These are phyloP conservation scores for Melanocharis versteri DNA, from an alignment of 2,113 vertebrate species.

Conservation along the genomic window DNA sequence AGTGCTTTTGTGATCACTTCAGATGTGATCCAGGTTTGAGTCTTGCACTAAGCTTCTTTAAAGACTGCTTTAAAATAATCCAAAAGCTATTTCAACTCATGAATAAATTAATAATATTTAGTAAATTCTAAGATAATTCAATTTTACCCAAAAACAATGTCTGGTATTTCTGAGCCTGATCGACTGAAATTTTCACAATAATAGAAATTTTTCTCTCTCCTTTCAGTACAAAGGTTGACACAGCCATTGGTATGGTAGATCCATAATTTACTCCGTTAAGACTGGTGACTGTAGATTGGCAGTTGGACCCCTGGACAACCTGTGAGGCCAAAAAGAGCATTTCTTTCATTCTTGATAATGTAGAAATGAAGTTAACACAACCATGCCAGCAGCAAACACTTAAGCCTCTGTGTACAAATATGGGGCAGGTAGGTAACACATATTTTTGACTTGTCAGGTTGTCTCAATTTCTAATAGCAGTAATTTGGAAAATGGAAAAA, in stretches of 20 bases:
- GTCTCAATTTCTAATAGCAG: neutral
- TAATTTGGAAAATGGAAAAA: conserved; percentile 28
- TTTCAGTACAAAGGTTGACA: neutral
- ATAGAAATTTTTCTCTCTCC: neutral
- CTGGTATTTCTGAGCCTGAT: neutral
- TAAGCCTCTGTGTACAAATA: neutral
- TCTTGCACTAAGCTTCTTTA: neutral
- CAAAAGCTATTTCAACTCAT: neutral
- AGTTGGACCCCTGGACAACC: neutral
- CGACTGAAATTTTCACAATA: neutral
- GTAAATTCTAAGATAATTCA: neutral
- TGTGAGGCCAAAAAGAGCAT: neutral
- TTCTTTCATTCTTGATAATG: neutral
- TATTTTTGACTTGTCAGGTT: conserved; percentile 5
- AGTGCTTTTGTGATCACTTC: neutral
- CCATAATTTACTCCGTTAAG: neutral
- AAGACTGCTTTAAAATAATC: neutral
- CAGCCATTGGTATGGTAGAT: neutral
- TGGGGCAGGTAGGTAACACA: neutral
- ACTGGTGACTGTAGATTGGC: neutral
- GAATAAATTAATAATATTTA: neutral
- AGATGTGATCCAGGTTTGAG: neutral
- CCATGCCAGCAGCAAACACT: neutral
- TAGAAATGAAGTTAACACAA: neutral
- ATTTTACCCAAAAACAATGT: neutral